Percentiles rank a stretch among this genome's conserved stretches.
Conservation (phyloP, 2,797 vertebrate genomes). For the Cyprinella venusta region DNA sequence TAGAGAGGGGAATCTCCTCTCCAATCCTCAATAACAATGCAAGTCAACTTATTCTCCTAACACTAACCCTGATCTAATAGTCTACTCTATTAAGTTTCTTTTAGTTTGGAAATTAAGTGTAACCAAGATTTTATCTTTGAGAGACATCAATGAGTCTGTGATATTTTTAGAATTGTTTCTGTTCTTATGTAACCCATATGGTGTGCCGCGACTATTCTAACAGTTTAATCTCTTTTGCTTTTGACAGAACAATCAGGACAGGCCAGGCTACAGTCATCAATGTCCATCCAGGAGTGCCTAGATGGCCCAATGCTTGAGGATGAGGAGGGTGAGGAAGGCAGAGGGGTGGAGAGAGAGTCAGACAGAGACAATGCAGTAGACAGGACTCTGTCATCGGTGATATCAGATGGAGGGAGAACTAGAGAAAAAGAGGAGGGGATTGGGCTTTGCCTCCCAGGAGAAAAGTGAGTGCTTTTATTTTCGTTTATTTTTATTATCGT, state of each 20-base stretch:
- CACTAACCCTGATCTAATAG: neutral
- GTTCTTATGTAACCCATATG: neutral
- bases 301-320: conserved; percentile 79
- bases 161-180: conserved; percentile 4
- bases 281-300: conserved; percentile 78
- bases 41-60: neutral
- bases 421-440: conserved; percentile 83
- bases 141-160: neutral
- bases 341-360: conserved; percentile 75
- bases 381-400: conserved; percentile 84
- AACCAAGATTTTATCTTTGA: neutral
- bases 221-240: neutral
- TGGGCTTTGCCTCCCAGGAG: conserved; percentile 82
- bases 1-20: too few relatives aligned
- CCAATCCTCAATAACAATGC: too few relatives aligned
- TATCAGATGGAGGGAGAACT: conserved; percentile 74
- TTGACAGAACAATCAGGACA: conserved; percentile 72
- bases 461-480: conserved; percentile 82
- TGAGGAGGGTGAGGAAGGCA: conserved; percentile 79
- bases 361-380: conserved; percentile 92
- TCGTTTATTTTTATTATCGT: neutral
- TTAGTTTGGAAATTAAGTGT: neutral
- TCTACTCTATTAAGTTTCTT: neutral
- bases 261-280: conserved; percentile 74
- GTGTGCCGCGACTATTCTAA: neutral